Evolutionary conservation across 2,113 vertebrate species (phyloP), one percentile per base, ranked within the genome.

Genomic region (Leptobrachium leishanense): DNA sequence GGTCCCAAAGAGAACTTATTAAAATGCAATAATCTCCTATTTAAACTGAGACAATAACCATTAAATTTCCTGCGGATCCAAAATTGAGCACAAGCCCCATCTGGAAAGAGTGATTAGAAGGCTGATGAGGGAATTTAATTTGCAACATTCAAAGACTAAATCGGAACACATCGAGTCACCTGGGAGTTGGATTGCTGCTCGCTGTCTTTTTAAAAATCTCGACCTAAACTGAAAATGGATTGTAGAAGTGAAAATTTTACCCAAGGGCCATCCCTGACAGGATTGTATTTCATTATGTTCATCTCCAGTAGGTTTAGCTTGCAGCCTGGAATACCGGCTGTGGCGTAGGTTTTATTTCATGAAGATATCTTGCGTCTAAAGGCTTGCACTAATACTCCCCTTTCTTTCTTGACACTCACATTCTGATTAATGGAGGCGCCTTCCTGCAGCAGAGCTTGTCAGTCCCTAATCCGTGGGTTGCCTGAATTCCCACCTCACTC

Each of bases 1-100:
- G 95, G 93, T 97, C 96, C 96, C 96, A 97, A 94, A 92, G 96
- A 97, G 95, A 95, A 97, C 95, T 97, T 98, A 98, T 98, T 98
- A 97, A 99, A 98, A 98, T 96, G 96, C 96, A 97, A 98, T 97
- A 96, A 97, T 99, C 95, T 97, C 95, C 95, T 95, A 97, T 99
- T 98, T 98, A 98, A 98, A 97, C 95, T 94, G 95, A 99, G 96
- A 98, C 96, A 98, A 98, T 97, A 97, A 97, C 95, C 97, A 97
- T 98, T 97, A 96, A 94, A 97, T 97, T 98, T 98, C 95, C 96
- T 95, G 94, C 94, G 93, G 96, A 97, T 96, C 95, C 96, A 95
- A 96, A 96, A 95, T 93, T 93, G 93, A 95, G 94, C 92, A 88
- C 93, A 95, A 96, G 95, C 95, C 94, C 96, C 96, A 97, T 99